Percentiles rank a stretch among this genome's conserved stretches.
phyloP scores from a whole-genome alignment of 2,888 invertebrate species.

The Limnephilus auricula region DNA sequence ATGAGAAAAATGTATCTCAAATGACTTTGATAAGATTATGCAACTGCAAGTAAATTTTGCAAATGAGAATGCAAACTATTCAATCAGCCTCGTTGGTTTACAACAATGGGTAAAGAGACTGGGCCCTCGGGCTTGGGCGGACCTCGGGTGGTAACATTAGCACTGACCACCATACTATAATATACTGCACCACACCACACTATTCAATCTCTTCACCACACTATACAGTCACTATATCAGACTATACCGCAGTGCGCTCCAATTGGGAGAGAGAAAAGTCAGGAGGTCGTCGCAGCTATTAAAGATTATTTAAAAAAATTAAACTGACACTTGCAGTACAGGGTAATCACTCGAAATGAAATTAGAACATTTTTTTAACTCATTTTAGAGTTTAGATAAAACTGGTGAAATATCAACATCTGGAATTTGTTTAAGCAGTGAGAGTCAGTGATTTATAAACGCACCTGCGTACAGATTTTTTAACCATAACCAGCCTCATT shows the following conservation, averaged over 20 bases:
- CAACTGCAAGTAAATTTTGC: background rate
- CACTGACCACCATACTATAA: background rate
- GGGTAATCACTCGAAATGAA: background rate
- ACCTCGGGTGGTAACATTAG: slow-evolving; percentile 18
- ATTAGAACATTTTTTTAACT: background rate
- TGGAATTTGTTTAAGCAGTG: background rate
- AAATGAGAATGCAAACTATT: background rate
- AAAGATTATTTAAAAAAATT: background rate
- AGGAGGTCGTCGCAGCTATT: slow-evolving; percentile 6
- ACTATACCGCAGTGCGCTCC: background rate
- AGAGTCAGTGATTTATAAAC: too few species aligned
- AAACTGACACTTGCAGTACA: background rate
- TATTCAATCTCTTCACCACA: background rate
- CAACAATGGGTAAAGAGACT: slow-evolving; percentile 20
- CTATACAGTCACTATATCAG: background rate
- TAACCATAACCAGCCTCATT: too few species aligned
- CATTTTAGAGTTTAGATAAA: background rate
- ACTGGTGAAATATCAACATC: background rate
- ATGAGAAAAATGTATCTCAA: too few species aligned
- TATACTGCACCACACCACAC: background rate
- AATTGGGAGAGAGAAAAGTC: background rate
- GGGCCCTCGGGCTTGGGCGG: slow-evolving; percentile 11
- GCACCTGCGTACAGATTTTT: too few species aligned
- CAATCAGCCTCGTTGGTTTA: background rate
- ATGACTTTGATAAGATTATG: too few species aligned